Base-by-base conservation (phyloP, 2,797 vertebrate genomes). In the Nannoperca australis region DNA sequence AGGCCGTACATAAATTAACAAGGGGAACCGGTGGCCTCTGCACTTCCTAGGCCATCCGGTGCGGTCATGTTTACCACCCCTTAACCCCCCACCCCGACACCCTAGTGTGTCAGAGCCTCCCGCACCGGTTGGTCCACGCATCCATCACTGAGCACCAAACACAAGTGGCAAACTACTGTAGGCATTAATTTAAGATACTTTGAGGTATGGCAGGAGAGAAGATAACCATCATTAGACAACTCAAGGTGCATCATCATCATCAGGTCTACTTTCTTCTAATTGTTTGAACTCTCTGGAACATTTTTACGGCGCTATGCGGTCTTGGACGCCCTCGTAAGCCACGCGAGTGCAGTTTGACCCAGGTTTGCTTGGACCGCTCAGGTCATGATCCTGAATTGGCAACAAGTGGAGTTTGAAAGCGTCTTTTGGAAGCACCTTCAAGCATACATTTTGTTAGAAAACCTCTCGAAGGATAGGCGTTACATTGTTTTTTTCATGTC, bases 21-120 rank as follows among this genome's bases (percentile, higher is more conserved):
- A 32, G 87, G 90, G 89, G 93, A 95, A 94, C 88, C 89, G 73
- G 91, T 90, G 93, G 93, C 93, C 93, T 83, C 89, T 82, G 91
- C 91, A 88, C 95, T 94, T 95, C 93, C 94, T 88, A 88, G 87
- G 90, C 92, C 91, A 89, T 92, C 81, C 91, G 71, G 77, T 89
- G 92, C 86, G 83, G 92, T 90, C 93, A 89, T 90, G 91, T 90
- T 89, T 92, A 92, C 89, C 74, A 67, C 92, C 89, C 80, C 86
- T 75, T 82, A 79, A 32, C 32, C 64, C 84, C 83, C 36, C 63
- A 40, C 70, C 17, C 77, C 84, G 85, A 89, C 88, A 80, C 84
- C 78, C 87, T 71, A 65, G 30, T 78, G 91, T 86, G 51, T 78
- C 88, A 82, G 79, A 86, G 88, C 73, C 76, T 65, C 76, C 76